A percentile compares a stretch with the other conserved stretches of the same genome.
Conservation (phyloP, 2,888 invertebrate genomes). For the Mystacides longicornis region DNA sequence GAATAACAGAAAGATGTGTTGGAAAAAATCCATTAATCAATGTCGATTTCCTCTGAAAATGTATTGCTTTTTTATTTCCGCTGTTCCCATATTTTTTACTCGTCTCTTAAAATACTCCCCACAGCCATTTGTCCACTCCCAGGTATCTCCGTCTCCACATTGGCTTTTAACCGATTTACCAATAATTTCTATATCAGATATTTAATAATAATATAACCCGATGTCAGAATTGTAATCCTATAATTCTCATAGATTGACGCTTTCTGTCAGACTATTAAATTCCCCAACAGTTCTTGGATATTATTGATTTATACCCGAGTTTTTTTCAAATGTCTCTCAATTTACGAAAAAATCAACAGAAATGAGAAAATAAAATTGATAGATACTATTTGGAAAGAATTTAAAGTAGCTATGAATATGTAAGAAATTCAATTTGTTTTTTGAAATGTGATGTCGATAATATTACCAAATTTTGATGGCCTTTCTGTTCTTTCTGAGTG, state of each 20-base stretch:
- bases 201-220: not conserved
- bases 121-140: not conserved
- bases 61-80: constrained; percentile 14
- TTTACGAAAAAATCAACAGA: no score
- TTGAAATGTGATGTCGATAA: no score
- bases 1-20: no score
- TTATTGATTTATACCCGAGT: not conserved
- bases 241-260: constrained; percentile 13
- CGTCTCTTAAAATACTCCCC: not conserved
- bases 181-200: no score
- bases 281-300: not conserved
- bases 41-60: constrained; percentile 17
- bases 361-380: no score
- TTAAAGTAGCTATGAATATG: no score
- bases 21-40: constrained; percentile 26
- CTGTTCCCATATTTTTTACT: constrained; percentile 4
- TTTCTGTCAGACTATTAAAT: not conserved
- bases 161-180: not conserved
- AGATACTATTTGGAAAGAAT: no score
- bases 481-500: no score
- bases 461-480: no score
- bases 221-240: constrained; percentile 10
- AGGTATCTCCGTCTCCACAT: not conserved
- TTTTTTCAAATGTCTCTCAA: not conserved
- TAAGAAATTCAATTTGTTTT: no score